phyloP scores from a whole-genome alignment of 2,797 vertebrate genomes.

The Hirundo rustica region DNA sequence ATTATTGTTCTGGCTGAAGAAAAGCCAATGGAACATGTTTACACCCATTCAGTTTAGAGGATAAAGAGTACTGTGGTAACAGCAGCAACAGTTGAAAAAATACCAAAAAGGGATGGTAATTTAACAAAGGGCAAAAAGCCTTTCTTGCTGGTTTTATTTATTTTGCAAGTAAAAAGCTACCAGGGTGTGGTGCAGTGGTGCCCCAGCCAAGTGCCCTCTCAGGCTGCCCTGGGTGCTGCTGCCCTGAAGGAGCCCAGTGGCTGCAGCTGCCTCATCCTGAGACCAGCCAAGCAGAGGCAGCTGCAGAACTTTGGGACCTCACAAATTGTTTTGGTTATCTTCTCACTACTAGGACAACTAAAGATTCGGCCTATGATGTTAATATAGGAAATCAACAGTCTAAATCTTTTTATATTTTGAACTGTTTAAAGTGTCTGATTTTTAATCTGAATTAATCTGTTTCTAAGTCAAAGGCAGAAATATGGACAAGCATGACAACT shows the following conservation, averaged over 20 bases:
- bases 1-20: not conserved
- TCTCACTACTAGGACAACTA: not conserved
- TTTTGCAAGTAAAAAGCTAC: not conserved
- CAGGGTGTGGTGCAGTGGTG: rapidly evolving
- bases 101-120: not conserved
- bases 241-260: not conserved
- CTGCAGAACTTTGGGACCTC: rapidly evolving
- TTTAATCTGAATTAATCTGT: not conserved
- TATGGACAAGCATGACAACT: not conserved
- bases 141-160: not conserved
- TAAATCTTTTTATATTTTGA: not conserved
- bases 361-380: not conserved
- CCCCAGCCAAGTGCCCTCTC: not conserved
- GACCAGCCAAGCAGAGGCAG: not conserved
- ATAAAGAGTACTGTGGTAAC: not conserved
- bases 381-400: not conserved
- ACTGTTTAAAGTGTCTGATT: not conserved
- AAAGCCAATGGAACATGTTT: not conserved
- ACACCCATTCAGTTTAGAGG: not conserved
- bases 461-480: not conserved
- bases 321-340: not conserved
- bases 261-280: not conserved
- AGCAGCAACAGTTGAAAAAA: not conserved
- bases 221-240: not conserved
- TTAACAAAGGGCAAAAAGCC: not conserved